These are phyloP conservation scores for Apodemia zela DNA, from an alignment of 2,888 invertebrate genomes.

Conservation along the genomic window DNA sequence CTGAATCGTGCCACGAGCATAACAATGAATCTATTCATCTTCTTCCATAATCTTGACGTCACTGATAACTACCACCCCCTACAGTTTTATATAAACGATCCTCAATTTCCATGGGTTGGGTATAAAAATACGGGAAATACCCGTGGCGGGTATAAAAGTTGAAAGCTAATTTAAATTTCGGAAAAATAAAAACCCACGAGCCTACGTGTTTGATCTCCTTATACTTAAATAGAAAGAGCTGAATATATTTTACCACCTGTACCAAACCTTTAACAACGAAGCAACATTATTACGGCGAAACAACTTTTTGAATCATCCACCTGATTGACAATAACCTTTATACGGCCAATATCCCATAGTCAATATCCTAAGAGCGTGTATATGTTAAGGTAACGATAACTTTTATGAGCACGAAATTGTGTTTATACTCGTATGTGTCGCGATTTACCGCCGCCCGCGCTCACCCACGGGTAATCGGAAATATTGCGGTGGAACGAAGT, in stretches of 20 bases:
- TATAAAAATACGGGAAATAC: too few relatives aligned
- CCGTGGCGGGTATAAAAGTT: too few relatives aligned
- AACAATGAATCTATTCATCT: too few relatives aligned
- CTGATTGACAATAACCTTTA: slow-evolving; percentile 22
- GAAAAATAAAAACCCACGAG: too few relatives aligned
- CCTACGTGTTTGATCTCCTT: too few relatives aligned
- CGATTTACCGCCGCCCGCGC: slow-evolving; percentile 58
- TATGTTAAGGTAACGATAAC: slow-evolving; percentile 70
- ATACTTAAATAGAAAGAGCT: too few relatives aligned
- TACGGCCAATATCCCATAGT: slow-evolving; percentile 13
- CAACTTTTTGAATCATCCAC: slow-evolving; percentile 15
- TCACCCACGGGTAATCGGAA: slow-evolving; percentile 58
- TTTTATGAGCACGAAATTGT: slow-evolving; percentile 78
- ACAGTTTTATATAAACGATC: too few relatives aligned
- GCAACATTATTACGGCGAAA: background rate
- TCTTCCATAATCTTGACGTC: too few relatives aligned
- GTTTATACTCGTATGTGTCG: slow-evolving; percentile 66
- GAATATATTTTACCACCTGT: slow-evolving; percentile 5
- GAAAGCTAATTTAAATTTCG: too few relatives aligned
- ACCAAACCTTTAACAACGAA: background rate
- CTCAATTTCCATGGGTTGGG: too few relatives aligned
- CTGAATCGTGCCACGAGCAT: too few relatives aligned
- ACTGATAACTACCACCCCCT: too few relatives aligned
- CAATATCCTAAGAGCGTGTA: slow-evolving; percentile 34
- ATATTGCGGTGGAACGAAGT: slow-evolving; percentile 67